A percentile compares a stretch with the other conserved stretches of the same genome.
Evolutionary conservation across 2,888 invertebrate genomes (phyloP).

Genomic region (Nysson spinosus): DNA sequence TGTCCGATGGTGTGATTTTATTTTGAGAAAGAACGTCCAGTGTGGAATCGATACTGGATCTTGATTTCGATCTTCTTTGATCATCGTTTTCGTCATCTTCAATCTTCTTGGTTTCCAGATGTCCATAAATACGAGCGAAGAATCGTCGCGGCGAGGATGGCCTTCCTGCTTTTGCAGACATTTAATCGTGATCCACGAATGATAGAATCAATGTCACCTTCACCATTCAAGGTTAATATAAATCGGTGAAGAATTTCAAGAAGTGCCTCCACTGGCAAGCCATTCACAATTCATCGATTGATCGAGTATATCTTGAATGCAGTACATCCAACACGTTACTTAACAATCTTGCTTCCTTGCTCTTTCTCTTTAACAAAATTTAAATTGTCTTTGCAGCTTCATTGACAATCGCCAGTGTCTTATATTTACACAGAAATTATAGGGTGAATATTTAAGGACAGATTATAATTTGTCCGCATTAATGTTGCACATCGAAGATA

Average conservation of each 20-base stretch:
- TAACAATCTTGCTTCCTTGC: too few relatives aligned
- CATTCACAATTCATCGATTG: neutral
- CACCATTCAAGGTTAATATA: neutral
- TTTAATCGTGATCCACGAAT: slow-evolving; percentile 32
- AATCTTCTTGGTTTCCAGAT: slow-evolving; percentile 80
- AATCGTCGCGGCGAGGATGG: slow-evolving; percentile 90
- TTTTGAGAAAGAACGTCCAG: slow-evolving; percentile 39
- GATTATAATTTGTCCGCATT: too few relatives aligned
- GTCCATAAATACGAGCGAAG: slow-evolving; percentile 88
- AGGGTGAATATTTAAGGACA: too few relatives aligned
- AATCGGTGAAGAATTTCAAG: neutral
- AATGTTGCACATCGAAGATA: too few relatives aligned
- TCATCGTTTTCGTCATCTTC: slow-evolving; percentile 50
- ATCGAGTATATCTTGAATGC: too few relatives aligned
- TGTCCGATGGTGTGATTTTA: slow-evolving; percentile 1
- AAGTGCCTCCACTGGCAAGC: too few relatives aligned
- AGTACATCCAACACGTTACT: too few relatives aligned
- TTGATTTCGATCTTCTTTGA: slow-evolving; percentile 10
- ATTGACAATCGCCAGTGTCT: too few relatives aligned
- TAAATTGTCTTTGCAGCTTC: too few relatives aligned
- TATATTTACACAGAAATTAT: too few relatives aligned
- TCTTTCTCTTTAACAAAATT: too few relatives aligned
- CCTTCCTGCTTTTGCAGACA: slow-evolving; percentile 68
- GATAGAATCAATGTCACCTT: neutral
- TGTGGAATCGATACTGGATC: slow-evolving; percentile 29